Conservation (phyloP, 2,113 vertebrate species). For the Aspidoscelis tigris region DNA sequence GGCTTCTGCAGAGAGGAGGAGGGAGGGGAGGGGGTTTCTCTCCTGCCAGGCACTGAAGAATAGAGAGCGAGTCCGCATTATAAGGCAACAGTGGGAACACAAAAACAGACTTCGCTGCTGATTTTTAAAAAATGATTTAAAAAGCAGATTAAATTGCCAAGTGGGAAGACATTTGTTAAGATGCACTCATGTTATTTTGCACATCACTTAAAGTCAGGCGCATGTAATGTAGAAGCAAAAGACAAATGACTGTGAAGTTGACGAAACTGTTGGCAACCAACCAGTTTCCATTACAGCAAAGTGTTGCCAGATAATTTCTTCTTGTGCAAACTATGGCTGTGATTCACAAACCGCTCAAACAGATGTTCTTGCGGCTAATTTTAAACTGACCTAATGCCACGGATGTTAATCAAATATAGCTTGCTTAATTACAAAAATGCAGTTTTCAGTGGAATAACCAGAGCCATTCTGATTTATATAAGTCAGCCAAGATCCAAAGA, state of each 20-base stretch:
- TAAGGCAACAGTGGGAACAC: too few relatives aligned
- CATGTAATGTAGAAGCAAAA: background rate
- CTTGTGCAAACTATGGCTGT: background rate
- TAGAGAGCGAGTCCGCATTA: too few relatives aligned
- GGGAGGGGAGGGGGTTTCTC: too few relatives aligned
- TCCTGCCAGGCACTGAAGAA: too few relatives aligned
- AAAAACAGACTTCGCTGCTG: too few relatives aligned
- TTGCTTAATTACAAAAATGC: background rate
- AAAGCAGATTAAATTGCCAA: too few relatives aligned
- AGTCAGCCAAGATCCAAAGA: background rate
- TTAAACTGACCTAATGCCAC: background rate
- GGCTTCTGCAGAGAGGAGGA: too few relatives aligned
- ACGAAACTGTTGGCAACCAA: background rate
- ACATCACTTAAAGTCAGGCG: background rate
- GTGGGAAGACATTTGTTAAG: too few relatives aligned
- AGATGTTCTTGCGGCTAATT: background rate
- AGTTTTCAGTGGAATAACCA: background rate
- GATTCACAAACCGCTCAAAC: background rate
- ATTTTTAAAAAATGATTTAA: too few relatives aligned
- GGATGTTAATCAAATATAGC: background rate
- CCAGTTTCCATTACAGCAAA: conserved; percentile 1
- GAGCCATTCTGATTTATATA: background rate
- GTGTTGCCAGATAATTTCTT: background rate
- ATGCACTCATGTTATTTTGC: too few relatives aligned
- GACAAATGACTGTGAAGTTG: background rate